Conservation (phyloP, 2,797 vertebrate species). For the Peromyscus attwateri region DNA sequence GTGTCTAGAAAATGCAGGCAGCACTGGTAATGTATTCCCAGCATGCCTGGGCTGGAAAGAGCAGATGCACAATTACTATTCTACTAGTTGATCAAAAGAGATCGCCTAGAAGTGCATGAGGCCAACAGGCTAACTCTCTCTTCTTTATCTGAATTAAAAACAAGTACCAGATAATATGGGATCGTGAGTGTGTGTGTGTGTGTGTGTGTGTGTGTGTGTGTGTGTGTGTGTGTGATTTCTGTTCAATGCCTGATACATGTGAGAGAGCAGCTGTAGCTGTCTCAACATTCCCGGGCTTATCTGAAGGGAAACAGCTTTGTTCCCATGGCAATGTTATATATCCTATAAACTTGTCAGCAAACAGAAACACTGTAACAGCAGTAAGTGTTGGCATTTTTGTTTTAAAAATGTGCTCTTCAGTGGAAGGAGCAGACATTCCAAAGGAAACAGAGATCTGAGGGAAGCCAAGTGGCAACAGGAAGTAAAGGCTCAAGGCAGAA, state of each 20-base stretch:
- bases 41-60: background rate
- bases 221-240: background rate
- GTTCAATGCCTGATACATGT: background rate
- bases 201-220: background rate
- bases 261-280: background rate
- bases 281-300: slow-evolving; percentile 16
- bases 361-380: background rate
- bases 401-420: slow-evolving; percentile 12
- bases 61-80: no score
- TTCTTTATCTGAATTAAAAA: background rate
- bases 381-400: background rate
- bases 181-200: no score
- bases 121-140: no score
- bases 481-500: background rate
- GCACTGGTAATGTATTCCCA: background rate
- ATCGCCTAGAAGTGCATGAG: background rate
- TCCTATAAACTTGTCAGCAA: slow-evolving; percentile 48
- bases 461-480: background rate
- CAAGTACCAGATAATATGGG: background rate
- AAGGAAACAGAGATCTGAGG: background rate
- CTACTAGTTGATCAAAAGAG: background rate
- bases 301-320: slow-evolving; percentile 47
- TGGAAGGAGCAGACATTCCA: background rate
- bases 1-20: background rate
- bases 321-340: slow-evolving; percentile 8